Evolutionary conservation across 1,140 invertebrate genomes (phyloP).

Genomic region (Drosophila burlai): DNA sequence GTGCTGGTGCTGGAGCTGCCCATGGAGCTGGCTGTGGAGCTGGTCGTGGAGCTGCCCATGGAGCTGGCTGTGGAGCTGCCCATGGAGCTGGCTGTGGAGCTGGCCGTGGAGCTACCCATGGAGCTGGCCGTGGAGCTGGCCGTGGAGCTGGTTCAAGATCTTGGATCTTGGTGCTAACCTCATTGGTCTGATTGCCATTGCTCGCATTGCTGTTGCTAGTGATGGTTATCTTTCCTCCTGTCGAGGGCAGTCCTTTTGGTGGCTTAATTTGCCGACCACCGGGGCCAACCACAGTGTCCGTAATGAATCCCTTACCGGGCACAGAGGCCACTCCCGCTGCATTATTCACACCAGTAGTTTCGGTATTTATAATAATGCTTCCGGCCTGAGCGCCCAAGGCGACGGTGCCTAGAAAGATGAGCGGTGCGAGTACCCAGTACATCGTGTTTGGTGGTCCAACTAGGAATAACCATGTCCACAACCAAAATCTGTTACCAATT

Average conservation of each 20-base stretch:
- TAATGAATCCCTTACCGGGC: neutral
- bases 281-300: neutral
- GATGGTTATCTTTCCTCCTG: neutral
- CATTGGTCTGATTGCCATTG: neutral
- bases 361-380: neutral
- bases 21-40: neutral
- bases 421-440: neutral
- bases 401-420: neutral
- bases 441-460: neutral
- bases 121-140: neutral
- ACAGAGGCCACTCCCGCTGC: neutral
- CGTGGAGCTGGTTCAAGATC: neutral
- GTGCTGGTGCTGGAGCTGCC: too few relatives aligned
- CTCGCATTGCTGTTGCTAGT: neutral
- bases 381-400: neutral
- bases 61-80: neutral
- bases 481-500: neutral
- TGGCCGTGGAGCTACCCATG: neutral
- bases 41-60: neutral
- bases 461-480: neutral
- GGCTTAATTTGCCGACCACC: fast-evolving
- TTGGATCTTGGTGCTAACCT: neutral
- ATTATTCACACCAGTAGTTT: neutral
- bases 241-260: neutral
- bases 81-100: neutral